Base-by-base conservation (phyloP, 1,140 invertebrate species). In the roundworm (Caenorhabditis elegans) region DNA sequence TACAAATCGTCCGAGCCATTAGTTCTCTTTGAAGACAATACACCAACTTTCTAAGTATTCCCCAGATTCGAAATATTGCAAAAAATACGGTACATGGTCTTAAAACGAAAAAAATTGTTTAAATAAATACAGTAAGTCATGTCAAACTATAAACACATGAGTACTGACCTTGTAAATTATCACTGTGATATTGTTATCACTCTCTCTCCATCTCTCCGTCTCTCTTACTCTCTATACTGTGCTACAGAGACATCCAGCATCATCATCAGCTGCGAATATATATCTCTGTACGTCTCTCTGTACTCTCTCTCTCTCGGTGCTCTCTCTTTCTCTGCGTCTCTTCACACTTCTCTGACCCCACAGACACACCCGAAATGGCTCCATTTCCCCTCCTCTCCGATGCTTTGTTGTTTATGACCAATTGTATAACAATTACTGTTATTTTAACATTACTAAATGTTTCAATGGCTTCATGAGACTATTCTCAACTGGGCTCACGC, bases 281-380 rank as follows among this genome's bases (percentile, higher is more conserved):
- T n/a, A 15, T 48, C 24, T 15, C 19, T 36, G 28, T n/a, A 13
- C 34, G 48, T 49, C 43, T 48, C 22, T 10, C 22, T 15, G 15
- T 34, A 28, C 76, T 77, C 76, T 31, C 22, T 10, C 24, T 77
- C 15, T 13, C 76, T 48, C 24, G 19, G 26, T 48, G 22, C n/a
- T 48, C 28, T 34, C 51, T 53, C n/a, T 28, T 49, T 77, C 76
- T 77, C 24, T 77, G 43, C 46, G 43, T 49, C 46, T 51, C 76
- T 17, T n/a, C 13, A 43, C 36, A 24, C 48, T 43, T 19, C 76
- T 77, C 76, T 48, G 13, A 48, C 48, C 36, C 36, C 15, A n/a
- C n/a, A n/a, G n/a, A n/a, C n/a, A n/a, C n/a, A 77, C 48, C 43
- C 46, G 48, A 51, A 51, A 77, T 49, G 48, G 48, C 76, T 51